A percentile compares a stretch with the other conserved stretches of the same genome.
phyloP scores from a whole-genome alignment of 1,140 invertebrate species.

The Dendrolimus kikuchii region DNA sequence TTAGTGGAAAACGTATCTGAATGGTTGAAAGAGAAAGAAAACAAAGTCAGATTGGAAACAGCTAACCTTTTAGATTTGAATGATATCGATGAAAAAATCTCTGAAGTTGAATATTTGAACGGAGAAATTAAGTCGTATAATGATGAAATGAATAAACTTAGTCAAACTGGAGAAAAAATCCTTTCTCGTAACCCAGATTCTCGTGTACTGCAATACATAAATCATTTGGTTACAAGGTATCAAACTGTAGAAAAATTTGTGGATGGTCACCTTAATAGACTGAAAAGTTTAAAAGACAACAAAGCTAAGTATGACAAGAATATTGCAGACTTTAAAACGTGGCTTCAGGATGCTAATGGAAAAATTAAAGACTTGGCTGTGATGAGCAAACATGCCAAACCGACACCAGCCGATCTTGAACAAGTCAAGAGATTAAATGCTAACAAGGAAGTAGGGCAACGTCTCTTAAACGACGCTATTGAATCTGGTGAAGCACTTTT shows the following conservation, averaged over 20 bases:
- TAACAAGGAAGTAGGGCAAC: conserved; percentile 85
- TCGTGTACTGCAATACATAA: conserved; percentile 84
- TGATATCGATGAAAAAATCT: conserved; percentile 81
- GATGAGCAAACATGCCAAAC: conserved; percentile 77
- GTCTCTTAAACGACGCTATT: conserved; percentile 84
- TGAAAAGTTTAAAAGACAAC: conserved; percentile 78
- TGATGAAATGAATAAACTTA: conserved; percentile 78
- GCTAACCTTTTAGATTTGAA: conserved; percentile 79
- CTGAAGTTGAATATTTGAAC: conserved; percentile 77
- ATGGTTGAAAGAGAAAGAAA: conserved; percentile 92
- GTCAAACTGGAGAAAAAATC: conserved; percentile 80
- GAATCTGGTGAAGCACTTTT: conserved; percentile 91
- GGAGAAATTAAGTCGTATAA: conserved; percentile 77
- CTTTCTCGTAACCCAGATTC: conserved; percentile 85
- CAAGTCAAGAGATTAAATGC: conserved; percentile 83
- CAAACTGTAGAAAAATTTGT: conserved; percentile 83
- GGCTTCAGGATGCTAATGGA: conserved; percentile 83
- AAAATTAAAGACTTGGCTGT: conserved; percentile 81
- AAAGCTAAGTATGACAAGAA: conserved; percentile 79
- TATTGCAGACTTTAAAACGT: conserved; percentile 81
- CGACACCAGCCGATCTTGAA: conserved; percentile 79
- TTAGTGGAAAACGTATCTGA: conserved; percentile 82
- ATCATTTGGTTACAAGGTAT: conserved; percentile 83
- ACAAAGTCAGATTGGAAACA: conserved; percentile 82
- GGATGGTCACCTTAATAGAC: conserved; percentile 77